Conservation (phyloP, 2,888 invertebrate genomes). For the Ophraella communa region DNA sequence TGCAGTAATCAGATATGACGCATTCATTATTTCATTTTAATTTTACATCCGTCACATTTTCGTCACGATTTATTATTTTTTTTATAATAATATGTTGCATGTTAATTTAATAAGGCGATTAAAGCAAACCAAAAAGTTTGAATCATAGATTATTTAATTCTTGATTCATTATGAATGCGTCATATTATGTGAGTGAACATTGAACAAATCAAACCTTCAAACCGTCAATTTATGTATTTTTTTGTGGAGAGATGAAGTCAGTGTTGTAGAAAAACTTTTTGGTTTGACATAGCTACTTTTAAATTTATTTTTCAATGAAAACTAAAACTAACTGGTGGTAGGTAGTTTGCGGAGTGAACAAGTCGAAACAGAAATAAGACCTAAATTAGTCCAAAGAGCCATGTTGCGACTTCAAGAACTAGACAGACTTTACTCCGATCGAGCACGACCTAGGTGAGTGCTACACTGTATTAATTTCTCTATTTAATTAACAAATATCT, state of each 20-base stretch:
- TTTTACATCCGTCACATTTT: neutral
- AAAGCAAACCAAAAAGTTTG: constrained; percentile 24
- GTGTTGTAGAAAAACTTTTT: constrained; percentile 21
- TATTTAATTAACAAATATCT: too few species aligned
- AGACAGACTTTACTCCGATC: constrained; percentile 57
- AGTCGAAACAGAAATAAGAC: constrained; percentile 47
- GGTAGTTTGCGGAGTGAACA: constrained; percentile 59
- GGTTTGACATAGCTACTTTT: constrained; percentile 21
- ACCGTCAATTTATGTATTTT: neutral
- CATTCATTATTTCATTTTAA: neutral
- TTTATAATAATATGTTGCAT: constrained; percentile 6
- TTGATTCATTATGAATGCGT: constrained; percentile 13
- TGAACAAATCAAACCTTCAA: neutral
- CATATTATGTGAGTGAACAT: too few species aligned
- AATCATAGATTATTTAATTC: neutral
- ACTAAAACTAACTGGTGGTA: constrained; percentile 58
- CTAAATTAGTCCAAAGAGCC: constrained; percentile 58
- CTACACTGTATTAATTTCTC: neutral
- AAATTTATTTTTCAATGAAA: neutral
- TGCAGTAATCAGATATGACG: constrained; percentile 11
- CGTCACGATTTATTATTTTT: neutral
- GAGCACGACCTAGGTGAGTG: constrained; percentile 59
- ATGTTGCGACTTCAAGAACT: constrained; percentile 58
- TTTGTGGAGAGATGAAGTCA: neutral
- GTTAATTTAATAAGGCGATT: constrained; percentile 3